A percentile compares a stretch with the other conserved stretches of the same genome.
Evolutionary conservation across 1,140 invertebrate species (phyloP).

Genomic region (Tribolium madens): DNA sequence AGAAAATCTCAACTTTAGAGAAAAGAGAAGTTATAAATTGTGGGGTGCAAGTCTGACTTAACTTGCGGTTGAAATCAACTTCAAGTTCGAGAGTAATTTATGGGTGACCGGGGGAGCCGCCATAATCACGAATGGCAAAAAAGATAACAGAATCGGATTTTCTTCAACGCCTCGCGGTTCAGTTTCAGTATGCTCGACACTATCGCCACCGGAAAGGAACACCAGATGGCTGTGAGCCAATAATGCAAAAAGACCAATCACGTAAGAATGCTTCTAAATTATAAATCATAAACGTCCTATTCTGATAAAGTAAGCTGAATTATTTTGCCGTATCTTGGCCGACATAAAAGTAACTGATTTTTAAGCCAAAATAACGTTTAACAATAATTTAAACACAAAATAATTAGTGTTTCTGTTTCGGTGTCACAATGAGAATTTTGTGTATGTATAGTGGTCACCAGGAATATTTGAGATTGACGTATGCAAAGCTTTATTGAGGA

Average conservation of each 20-base stretch:
- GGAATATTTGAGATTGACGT: too few species aligned
- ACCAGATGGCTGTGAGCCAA: slow-evolving; percentile 53
- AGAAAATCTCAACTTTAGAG: slow-evolving; percentile 24
- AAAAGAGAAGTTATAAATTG: slow-evolving; percentile 42
- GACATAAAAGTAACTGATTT: too few species aligned
- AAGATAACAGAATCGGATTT: slow-evolving; percentile 65
- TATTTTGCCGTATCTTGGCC: too few species aligned
- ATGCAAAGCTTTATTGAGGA: too few species aligned
- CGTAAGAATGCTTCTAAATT: not conserved
- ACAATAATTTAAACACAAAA: too few species aligned
- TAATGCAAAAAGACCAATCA: slow-evolving; percentile 14
- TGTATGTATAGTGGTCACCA: too few species aligned
- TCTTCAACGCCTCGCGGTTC: slow-evolving; percentile 59
- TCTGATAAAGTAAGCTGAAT: too few species aligned
- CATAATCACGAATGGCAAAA: slow-evolving; percentile 65
- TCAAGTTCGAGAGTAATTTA: slow-evolving; percentile 60
- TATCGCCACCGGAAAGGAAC: slow-evolving; percentile 43
- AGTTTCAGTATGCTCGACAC: slow-evolving; percentile 60
- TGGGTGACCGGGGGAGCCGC: slow-evolving; percentile 56
- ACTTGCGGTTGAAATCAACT: slow-evolving; percentile 59
- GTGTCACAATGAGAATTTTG: too few species aligned
- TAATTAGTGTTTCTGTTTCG: too few species aligned
- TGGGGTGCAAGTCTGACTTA: slow-evolving; percentile 37
- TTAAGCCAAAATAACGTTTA: too few species aligned
- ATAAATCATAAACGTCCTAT: not conserved